Conservation (phyloP, 2,888 invertebrate species). For the Galerucella pusilla region DNA sequence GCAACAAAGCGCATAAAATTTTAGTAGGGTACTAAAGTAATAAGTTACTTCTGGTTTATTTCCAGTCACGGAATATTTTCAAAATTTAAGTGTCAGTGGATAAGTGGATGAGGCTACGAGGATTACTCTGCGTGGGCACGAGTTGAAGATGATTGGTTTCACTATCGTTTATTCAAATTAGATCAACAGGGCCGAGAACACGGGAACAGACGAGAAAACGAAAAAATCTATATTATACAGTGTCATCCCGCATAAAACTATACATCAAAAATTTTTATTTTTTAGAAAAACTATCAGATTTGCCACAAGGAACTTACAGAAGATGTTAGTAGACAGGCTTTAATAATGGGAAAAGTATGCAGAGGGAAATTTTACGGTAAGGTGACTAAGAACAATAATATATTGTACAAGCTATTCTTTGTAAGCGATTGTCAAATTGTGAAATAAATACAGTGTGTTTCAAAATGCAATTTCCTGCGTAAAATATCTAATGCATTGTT, state of each 20-base stretch:
- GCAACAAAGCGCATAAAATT: slow-evolving; percentile 35
- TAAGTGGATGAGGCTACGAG: slow-evolving; percentile 16
- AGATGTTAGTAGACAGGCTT: too few species aligned
- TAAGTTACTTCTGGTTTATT: slow-evolving; percentile 36
- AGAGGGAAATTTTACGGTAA: slow-evolving; percentile 1
- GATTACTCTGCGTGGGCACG: slow-evolving; percentile 19
- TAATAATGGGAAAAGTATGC: neutral
- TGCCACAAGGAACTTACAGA: too few species aligned
- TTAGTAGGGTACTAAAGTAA: slow-evolving; percentile 39
- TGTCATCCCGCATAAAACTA: neutral
- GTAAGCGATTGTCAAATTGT: neutral
- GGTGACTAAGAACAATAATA: neutral
- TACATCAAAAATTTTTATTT: too few species aligned
- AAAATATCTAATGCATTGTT: neutral
- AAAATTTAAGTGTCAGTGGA: slow-evolving; percentile 32
- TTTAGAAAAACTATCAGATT: too few species aligned
- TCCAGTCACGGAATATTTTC: slow-evolving; percentile 32
- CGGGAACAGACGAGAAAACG: neutral
- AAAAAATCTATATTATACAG: neutral
- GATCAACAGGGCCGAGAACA: neutral
- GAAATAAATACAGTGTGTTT: neutral
- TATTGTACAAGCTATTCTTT: neutral
- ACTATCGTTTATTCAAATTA: slow-evolving; percentile 5
- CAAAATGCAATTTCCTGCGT: neutral
- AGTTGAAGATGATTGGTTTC: slow-evolving; percentile 11